Evolutionary conservation across 2,888 invertebrate species (phyloP).

Genomic region (Alitta virens): DNA sequence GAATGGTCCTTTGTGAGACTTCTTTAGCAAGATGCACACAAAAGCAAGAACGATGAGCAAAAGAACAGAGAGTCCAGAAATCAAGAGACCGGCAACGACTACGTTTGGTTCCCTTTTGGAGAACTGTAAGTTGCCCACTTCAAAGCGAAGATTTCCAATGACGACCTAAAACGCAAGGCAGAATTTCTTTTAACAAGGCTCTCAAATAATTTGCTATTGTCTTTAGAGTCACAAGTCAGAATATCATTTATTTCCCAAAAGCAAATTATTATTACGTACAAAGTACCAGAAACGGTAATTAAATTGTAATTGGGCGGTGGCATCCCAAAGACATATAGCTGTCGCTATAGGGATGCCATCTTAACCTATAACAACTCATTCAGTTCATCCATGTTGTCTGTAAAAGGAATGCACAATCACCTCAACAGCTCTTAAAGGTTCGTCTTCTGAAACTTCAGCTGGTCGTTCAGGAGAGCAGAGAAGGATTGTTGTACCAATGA

Average conservation of each 20-base stretch:
- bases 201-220: too few species aligned
- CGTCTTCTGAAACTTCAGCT: neutral
- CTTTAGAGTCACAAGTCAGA: too few species aligned
- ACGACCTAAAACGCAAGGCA: slow-evolving; percentile 32
- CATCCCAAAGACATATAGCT: too few species aligned
- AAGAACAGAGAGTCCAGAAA: neutral
- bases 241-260: too few species aligned
- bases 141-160: slow-evolving; percentile 35
- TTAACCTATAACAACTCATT: too few species aligned
- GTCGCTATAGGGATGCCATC: too few species aligned
- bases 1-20: slow-evolving; percentile 34
- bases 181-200: neutral
- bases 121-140: slow-evolving; percentile 39
- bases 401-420: neutral
- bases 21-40: slow-evolving; percentile 37
- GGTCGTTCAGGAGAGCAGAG: slow-evolving; percentile 21
- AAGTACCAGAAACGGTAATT: too few species aligned
- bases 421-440: neutral
- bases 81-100: slow-evolving; percentile 31
- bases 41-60: slow-evolving; percentile 34
- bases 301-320: too few species aligned
- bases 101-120: slow-evolving; percentile 22
- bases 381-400: too few species aligned
- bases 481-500: slow-evolving; percentile 13
- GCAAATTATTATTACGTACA: too few species aligned